Conservation (phyloP, 2,113 vertebrate species). For the Antechinus flavipes region DNA sequence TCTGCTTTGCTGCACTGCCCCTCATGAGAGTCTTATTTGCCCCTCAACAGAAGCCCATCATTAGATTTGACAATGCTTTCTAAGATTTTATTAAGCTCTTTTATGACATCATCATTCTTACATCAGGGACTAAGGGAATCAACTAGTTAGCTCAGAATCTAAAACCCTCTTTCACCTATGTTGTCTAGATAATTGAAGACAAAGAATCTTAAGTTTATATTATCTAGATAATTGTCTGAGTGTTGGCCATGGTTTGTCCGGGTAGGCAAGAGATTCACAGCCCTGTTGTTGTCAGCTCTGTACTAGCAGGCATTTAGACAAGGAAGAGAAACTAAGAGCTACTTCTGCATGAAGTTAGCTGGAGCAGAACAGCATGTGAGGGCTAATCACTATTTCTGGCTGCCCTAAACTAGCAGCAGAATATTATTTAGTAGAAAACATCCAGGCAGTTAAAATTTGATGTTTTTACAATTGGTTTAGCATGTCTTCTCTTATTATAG, state of each 20-base stretch:
- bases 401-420: constrained; percentile 10
- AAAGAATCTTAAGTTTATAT: background rate
- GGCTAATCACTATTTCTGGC: constrained; percentile 67
- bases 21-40: background rate
- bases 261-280: constrained; percentile 55
- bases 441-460: background rate
- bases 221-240: constrained; percentile 26
- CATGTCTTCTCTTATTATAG: constrained; percentile 61
- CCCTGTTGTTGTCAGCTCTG: constrained; percentile 69
- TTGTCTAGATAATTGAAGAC: background rate
- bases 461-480: constrained; percentile 36
- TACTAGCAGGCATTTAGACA: constrained; percentile 53
- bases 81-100: constrained; percentile 13
- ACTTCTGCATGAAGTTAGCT: constrained; percentile 53
- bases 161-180: background rate
- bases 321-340: constrained; percentile 80
- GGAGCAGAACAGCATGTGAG: constrained; percentile 75
- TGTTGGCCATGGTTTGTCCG: background rate
- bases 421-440: background rate
- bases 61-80: background rate
- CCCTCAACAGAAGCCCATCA: background rate
- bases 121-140: background rate
- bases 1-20: background rate
- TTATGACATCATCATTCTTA: constrained; percentile 8
- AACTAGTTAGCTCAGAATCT: background rate